Base-by-base conservation (phyloP, 2,888 invertebrate genomes). In the Melipona bicolor region DNA sequence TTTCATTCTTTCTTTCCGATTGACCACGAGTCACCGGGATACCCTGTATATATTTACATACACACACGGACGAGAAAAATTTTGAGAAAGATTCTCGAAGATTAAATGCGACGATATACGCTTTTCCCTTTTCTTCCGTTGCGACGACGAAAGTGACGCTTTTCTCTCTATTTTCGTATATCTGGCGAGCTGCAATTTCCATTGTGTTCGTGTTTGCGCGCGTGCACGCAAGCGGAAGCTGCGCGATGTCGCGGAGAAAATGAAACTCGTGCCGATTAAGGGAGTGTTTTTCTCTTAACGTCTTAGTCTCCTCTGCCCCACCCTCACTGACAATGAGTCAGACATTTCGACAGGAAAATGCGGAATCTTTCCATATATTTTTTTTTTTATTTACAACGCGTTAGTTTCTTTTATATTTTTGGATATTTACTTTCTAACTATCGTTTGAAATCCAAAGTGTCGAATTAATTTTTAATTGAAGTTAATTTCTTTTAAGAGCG, bases 21-120 rank as follows among this genome's bases (percentile, higher is more conserved):
- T 36, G 9, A 36, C 9, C 36, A 36, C 36, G 36, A 36, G 36
- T 9, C 36, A 43, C 1, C 36, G 36, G 9, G 36, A 43, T 9
- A 43, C 36, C 36, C 36, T 9, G 0, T 15, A 3, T 4, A 27
- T 4, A 4, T 52, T 11, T 19, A 52, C 54, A 21, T 5, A 13
- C 15, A 4, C 6, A 43, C 36, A 43, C 9, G 1, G 9, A 43
- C 36, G 36, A 1, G 36, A 9, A 9, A 32, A 19, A n/a, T 21
- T 13, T 32, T 27, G 17, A 52, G 64, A 54, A 76, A 36, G 73
- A 36, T 49, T 4, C 4, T 61, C 43, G 50, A 77, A 73, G 74
- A 83, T 83, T 83, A 77, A 82, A 83, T 74, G 61, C 73, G 43
- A 87, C 54, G 65, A 84, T 74, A 50, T 49, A 32, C 36, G 13